Evolutionary conservation across 2,797 vertebrate genomes (phyloP), one percentile per base, ranked within the genome.

Genomic region (Petrocephalus schoutedeni): DNA sequence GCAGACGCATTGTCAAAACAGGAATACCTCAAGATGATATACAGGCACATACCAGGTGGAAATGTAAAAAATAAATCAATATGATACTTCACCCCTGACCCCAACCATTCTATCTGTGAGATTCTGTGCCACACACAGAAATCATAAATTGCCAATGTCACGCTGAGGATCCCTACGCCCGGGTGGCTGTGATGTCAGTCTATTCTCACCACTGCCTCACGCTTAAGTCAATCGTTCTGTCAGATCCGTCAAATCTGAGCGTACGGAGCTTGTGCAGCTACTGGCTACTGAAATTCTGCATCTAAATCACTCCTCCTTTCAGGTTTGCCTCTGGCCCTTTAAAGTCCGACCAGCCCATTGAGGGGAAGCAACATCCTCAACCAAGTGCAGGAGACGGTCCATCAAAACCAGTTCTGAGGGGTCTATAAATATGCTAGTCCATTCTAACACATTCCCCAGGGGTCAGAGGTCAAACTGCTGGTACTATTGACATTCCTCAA

Each of bases 1-100:
- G 95, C 94, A 94, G 94, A 95, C 94, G 94, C 91, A 90, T 92
- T 94, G 95, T 96, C 95, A 96, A 95, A 96, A 95, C 95, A 96
- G 95, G 92, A 94, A 94, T 93, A 94, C 90, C 91, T 93, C 93
- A 94, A 91, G 93, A 92, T 93, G 95, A 95, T 91, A 90, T 91
- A 94, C 93, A 91, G 92, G 90, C 91, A 92, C 94, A 92, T 90
- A 92, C 90, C 92, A 92, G 91, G 91, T 94, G 93, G 92, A 21
- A 86, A 54, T 89, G 92, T 91, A 89, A 92, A 90, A 92, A 92
- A 95, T 96, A 95, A 95, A 96, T 96, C 93, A 94, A 91, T 61
- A 19, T 58, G 93, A 95, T 94, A 93, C 94, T 95, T 95, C 95
- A 95, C 94, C 95, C 89, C 71, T 94, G 94, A 95, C 93, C 95